Percentiles rank a stretch among this genome's conserved stretches.
phyloP scores from a whole-genome alignment of 2,888 invertebrate genomes.

The Lagria hirta region DNA sequence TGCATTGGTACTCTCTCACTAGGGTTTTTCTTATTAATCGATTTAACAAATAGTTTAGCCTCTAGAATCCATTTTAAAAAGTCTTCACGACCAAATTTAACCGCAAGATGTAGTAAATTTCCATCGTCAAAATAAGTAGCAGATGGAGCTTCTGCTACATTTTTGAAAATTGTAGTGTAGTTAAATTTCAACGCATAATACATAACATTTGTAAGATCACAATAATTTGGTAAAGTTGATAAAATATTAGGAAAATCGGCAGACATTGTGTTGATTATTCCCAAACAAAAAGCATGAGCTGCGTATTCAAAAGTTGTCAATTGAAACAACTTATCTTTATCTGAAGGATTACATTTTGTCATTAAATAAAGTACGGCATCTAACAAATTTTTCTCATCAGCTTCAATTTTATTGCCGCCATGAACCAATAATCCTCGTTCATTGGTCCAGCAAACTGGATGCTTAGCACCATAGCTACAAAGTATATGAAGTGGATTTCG shows the following conservation, averaged over 20 bases:
- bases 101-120: slow-evolving; percentile 3
- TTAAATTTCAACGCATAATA: slow-evolving; percentile 4
- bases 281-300: slow-evolving; percentile 4
- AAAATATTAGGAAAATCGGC: not conserved
- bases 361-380: not conserved
- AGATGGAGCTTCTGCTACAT: not conserved
- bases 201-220: not conserved
- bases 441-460: slow-evolving; percentile 1
- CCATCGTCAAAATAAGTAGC: not conserved
- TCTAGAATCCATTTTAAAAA: slow-evolving; percentile 1
- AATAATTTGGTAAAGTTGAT: slow-evolving; percentile 1
- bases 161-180: slow-evolving; percentile 1
- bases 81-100: slow-evolving; percentile 1
- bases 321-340: slow-evolving; percentile 2
- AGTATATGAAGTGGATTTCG: slow-evolving; percentile 4
- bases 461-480: slow-evolving; percentile 2
- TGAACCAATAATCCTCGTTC: too few relatives aligned
- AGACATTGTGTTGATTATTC: not conserved
- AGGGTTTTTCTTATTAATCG: slow-evolving; percentile 3
- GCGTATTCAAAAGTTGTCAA: slow-evolving; percentile 8
- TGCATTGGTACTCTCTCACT: slow-evolving; percentile 2
- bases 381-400: too few relatives aligned
- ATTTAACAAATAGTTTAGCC: not conserved
- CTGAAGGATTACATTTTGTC: not conserved
- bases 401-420: too few relatives aligned